These are phyloP conservation scores for Artemisiospiza belli DNA, from an alignment of 2,113 vertebrate species.

Conservation along the genomic window DNA sequence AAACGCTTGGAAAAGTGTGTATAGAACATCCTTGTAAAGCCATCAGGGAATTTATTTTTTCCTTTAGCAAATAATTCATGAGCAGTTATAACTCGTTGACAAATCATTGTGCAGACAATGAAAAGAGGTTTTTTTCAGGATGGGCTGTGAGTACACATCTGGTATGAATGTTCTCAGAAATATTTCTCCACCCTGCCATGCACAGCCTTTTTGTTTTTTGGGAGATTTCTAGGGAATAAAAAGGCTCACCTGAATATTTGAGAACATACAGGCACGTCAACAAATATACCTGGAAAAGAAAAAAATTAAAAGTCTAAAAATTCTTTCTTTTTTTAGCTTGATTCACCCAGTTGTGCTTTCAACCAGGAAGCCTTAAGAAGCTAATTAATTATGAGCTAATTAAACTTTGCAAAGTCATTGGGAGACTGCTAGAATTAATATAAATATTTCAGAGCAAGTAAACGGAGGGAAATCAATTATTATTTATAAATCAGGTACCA, in stretches of 20 bases:
- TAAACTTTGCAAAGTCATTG: neutral
- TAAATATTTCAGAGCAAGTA: neutral
- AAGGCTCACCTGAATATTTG: conserved; percentile 16
- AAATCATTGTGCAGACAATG: conserved; percentile 46
- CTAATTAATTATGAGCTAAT: conserved; percentile 22
- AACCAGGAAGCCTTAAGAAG: neutral
- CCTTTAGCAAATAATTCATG: conserved; percentile 45
- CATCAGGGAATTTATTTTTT: neutral
- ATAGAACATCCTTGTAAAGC: neutral
- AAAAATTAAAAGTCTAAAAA: neutral
- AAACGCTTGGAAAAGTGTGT: neutral
- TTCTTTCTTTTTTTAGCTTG: neutral
- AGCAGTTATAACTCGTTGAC: conserved; percentile 18
- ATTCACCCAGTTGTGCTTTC: neutral
- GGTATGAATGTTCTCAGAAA: conserved; percentile 33
- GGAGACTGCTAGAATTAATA: neutral
- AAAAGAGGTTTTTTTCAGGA: conserved; percentile 31
- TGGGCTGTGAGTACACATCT: conserved; percentile 3
- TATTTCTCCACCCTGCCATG: neutral
- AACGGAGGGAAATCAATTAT: neutral
- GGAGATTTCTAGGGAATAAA: neutral
- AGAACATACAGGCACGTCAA: neutral
- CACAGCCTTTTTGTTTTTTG: neutral
- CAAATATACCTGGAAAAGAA: neutral
- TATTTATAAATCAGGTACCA: neutral